Conservation (phyloP, 2,888 invertebrate species). For the Lithophane ornitopus region DNA sequence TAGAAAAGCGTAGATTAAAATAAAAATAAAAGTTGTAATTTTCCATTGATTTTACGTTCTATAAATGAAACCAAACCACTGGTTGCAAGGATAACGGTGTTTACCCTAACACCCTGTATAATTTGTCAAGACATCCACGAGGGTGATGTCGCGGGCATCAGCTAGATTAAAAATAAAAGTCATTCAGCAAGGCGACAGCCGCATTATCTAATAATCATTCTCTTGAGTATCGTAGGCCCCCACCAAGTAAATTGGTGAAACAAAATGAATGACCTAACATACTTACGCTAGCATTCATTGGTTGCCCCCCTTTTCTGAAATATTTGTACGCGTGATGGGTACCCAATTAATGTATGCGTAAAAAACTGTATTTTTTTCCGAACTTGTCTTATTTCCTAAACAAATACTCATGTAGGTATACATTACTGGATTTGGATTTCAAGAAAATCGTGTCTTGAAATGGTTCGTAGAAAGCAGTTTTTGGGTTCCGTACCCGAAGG, state of each 20-base stretch:
- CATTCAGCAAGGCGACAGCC: too few species aligned
- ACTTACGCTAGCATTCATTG: neutral
- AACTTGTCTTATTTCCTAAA: conserved; percentile 6
- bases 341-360: neutral
- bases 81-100: too few species aligned
- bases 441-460: neutral
- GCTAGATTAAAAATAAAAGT: too few species aligned
- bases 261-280: conserved; percentile 14
- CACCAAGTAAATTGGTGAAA: neutral
- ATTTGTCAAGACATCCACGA: too few species aligned
- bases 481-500: too few species aligned
- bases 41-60: too few species aligned
- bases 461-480: neutral
- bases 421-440: neutral
- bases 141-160: too few species aligned
- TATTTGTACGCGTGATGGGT: neutral
- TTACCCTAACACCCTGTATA: too few species aligned
- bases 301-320: neutral
- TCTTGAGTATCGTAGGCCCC: neutral
- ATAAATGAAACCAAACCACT: too few species aligned
- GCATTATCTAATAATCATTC: neutral
- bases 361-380: neutral
- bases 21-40: too few species aligned
- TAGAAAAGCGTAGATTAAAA: too few species aligned
- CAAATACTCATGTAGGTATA: neutral